Percentiles rank a stretch among this genome's conserved stretches.
These are phyloP conservation scores for Drosophila paulistorum DNA, from an alignment of 1,140 invertebrate genomes.

Conservation along the genomic window DNA sequence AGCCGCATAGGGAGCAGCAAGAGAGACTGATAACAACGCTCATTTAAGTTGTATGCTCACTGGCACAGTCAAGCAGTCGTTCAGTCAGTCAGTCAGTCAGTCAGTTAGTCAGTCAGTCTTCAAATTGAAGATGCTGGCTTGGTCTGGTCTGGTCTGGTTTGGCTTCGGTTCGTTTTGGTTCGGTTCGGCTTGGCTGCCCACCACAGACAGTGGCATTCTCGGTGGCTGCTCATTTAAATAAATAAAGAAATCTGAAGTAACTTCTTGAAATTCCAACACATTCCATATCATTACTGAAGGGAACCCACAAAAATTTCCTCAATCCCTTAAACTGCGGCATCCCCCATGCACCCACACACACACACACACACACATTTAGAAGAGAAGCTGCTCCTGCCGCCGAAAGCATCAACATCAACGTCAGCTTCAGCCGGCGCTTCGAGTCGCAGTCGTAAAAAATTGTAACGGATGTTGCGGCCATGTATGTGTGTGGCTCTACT, in stretches of 20 bases:
- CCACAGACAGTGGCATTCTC: constrained; percentile 50
- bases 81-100: constrained; percentile 41
- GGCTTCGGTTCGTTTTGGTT: constrained; percentile 4
- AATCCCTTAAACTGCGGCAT: constrained; percentile 76
- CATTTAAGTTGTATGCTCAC: constrained; percentile 69
- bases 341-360: constrained; percentile 31
- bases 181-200: constrained; percentile 49
- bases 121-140: constrained; percentile 68
- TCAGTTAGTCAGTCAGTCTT: constrained; percentile 46
- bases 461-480: constrained; percentile 78
- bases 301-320: constrained; percentile 80
- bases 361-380: constrained; percentile 22
- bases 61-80: constrained; percentile 43
- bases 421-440: constrained; percentile 47
- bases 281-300: constrained; percentile 80
- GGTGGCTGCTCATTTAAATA: constrained; percentile 81
- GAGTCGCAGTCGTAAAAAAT: constrained; percentile 74
- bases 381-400: constrained; percentile 28
- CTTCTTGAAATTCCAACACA: constrained; percentile 82
- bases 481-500: constrained; percentile 46
- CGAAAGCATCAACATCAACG: constrained; percentile 70
- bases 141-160: constrained; percentile 1
- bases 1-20: constrained; percentile 44
- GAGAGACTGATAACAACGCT: constrained; percentile 70
- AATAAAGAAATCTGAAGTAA: constrained; percentile 82